Conservation (phyloP, 2,797 vertebrate species). For the Odontamblyopus rebecca region DNA sequence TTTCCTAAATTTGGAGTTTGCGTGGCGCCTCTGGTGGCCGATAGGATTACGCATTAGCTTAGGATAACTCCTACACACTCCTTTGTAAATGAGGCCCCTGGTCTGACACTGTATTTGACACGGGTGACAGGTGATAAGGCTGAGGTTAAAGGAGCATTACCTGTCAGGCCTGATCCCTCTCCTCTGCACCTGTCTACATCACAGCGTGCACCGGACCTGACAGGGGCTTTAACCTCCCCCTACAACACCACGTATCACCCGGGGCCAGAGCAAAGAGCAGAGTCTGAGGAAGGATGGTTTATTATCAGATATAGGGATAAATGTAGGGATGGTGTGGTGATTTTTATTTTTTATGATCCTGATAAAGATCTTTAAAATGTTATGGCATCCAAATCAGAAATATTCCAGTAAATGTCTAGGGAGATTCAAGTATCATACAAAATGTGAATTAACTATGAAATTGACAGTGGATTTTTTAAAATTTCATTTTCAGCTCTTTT, state of each 20-base stretch:
- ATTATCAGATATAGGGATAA: not conserved
- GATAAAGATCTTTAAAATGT: not conserved
- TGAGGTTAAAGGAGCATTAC: constrained; percentile 70
- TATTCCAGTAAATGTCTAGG: not conserved
- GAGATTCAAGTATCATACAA: not conserved
- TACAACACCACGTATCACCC: not conserved
- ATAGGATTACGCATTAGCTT: too few relatives aligned
- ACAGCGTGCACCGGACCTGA: constrained; percentile 68
- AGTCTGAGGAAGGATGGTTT: too few relatives aligned
- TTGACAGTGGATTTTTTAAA: too few relatives aligned
- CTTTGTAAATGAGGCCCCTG: too few relatives aligned
- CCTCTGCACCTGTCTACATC: constrained; percentile 52
- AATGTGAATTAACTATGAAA: too few relatives aligned
- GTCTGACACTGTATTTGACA: not conserved
- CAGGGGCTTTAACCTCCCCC: constrained; percentile 70
- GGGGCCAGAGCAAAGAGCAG: too few relatives aligned
- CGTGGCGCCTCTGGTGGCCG: too few relatives aligned
- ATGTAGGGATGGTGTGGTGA: not conserved
- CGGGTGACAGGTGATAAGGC: constrained; percentile 19
- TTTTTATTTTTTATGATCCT: not conserved
- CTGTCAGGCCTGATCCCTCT: constrained; percentile 74
- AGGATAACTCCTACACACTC: too few relatives aligned
- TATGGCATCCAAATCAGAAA: not conserved
- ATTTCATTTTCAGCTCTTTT: too few relatives aligned
- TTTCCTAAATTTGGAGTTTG: too few relatives aligned